Percentiles rank a stretch among this genome's conserved stretches.
Evolutionary conservation across 1,140 invertebrate genomes (phyloP).

Genomic region (Drosophila nebulosa): DNA sequence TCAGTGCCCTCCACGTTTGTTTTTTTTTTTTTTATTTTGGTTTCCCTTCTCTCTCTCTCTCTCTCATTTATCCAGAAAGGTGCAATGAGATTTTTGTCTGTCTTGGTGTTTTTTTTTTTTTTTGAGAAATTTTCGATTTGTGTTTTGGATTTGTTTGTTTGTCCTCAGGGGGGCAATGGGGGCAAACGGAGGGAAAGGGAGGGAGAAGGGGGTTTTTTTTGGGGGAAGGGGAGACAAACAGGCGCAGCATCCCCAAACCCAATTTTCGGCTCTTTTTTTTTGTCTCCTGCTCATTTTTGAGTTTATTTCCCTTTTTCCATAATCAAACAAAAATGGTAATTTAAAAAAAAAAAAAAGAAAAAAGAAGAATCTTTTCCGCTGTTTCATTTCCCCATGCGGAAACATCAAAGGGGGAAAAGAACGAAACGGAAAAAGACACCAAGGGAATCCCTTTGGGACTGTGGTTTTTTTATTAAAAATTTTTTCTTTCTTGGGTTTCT

Average conservation of each 20-base stretch:
- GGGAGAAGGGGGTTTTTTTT: too few relatives aligned
- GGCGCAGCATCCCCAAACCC: constrained; percentile 42
- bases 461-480: constrained; percentile 28
- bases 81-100: constrained; percentile 34
- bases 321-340: constrained; percentile 73
- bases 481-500: constrained; percentile 42
- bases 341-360: constrained; percentile 48
- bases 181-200: background rate
- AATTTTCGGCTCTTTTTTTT: constrained; percentile 34
- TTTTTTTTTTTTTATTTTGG: constrained; percentile 9
- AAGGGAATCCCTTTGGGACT: constrained; percentile 21
- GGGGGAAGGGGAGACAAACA: constrained; percentile 21
- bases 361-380: constrained; percentile 15
- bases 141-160: constrained; percentile 42
- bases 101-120: constrained; percentile 19
- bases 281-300: constrained; percentile 34
- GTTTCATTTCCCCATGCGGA: constrained; percentile 45
- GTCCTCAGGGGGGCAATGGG: constrained; percentile 34
- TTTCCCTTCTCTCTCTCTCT: background rate
- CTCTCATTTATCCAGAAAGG: constrained; percentile 22
- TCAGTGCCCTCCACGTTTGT: constrained; percentile 53
- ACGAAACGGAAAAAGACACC: constrained; percentile 15
- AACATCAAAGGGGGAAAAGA: constrained; percentile 61
- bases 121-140: constrained; percentile 38
- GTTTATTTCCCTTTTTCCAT: constrained; percentile 71